Evolutionary conservation across 1,140 invertebrate species (phyloP).

Genomic region (Drosophila mayri): DNA sequence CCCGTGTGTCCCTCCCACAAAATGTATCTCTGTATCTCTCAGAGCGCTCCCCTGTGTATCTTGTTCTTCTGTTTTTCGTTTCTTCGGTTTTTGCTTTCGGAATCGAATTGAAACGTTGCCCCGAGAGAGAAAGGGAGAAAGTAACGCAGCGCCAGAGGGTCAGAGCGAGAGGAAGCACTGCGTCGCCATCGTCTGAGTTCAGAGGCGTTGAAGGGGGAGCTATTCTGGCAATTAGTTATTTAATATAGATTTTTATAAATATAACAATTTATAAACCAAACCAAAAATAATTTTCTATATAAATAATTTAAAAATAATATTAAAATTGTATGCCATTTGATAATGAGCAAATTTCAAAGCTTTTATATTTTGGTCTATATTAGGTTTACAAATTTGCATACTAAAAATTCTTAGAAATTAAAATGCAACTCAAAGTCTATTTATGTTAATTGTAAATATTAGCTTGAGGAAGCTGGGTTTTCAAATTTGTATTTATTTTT

Average conservation of each 20-base stretch:
- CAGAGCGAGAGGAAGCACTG: slow-evolving; percentile 12
- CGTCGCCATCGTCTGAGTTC: slow-evolving; percentile 37
- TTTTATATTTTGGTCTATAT: too few species aligned
- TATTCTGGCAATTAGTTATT: neutral
- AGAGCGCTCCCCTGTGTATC: slow-evolving; percentile 30
- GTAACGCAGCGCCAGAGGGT: neutral
- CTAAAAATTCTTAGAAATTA: too few species aligned
- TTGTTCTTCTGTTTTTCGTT: slow-evolving; percentile 34
- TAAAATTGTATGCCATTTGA: too few species aligned
- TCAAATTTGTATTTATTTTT: too few species aligned
- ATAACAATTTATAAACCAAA: too few species aligned
- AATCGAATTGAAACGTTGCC: slow-evolving; percentile 51
- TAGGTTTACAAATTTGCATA: too few species aligned
- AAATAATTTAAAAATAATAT: neutral
- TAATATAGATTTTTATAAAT: neutral
- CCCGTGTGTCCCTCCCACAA: slow-evolving; percentile 62
- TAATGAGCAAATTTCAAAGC: too few species aligned
- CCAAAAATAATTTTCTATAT: too few species aligned
- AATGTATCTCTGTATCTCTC: slow-evolving; percentile 45
- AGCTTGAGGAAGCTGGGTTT: too few species aligned
- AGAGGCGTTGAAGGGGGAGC: neutral
- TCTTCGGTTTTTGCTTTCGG: slow-evolving; percentile 19
- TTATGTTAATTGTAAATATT: too few species aligned
- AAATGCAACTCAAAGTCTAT: too few species aligned
- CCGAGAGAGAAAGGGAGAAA: slow-evolving; percentile 3